Percentiles rank a stretch among this genome's conserved stretches.
These are phyloP conservation scores for Erythrocebus patas DNA, from an alignment of 2,113 vertebrate species.

Conservation along the genomic window DNA sequence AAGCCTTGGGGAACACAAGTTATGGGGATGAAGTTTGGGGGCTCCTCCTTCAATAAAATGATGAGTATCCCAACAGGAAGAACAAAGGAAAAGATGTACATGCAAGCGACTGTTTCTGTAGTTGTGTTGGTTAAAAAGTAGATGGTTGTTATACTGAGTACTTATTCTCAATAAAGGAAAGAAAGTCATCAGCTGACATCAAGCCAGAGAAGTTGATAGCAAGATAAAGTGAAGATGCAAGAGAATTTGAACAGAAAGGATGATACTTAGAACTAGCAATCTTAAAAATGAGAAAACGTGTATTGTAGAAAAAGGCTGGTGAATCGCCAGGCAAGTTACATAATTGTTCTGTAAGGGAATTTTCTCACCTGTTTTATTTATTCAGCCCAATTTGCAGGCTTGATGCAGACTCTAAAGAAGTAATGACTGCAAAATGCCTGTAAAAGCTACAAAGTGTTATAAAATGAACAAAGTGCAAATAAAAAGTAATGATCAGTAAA, in stretches of 20 bases:
- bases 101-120: rapidly evolving
- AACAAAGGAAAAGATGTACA: rapidly evolving
- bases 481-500: neutral
- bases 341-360: neutral
- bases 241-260: neutral
- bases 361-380: neutral
- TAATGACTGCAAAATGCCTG: neutral
- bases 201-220: rapidly evolving
- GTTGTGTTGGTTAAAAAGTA: rapidly evolving
- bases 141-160: neutral
- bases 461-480: neutral
- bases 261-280: rapidly evolving
- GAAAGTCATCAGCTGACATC: rapidly evolving
- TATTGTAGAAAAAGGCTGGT: no score
- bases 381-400: neutral
- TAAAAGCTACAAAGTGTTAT: neutral
- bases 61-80: rapidly evolving
- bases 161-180: no score
- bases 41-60: neutral
- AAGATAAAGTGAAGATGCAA: rapidly evolving
- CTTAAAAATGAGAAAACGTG: neutral
- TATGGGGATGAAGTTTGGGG: no score
- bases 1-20: rapidly evolving
- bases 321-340: neutral
- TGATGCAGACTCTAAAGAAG: neutral